Percentiles rank a stretch among this genome's conserved stretches.
These are phyloP conservation scores for Mactromeris polynyma DNA, from an alignment of 2,888 invertebrate genomes.

Conservation along the genomic window DNA sequence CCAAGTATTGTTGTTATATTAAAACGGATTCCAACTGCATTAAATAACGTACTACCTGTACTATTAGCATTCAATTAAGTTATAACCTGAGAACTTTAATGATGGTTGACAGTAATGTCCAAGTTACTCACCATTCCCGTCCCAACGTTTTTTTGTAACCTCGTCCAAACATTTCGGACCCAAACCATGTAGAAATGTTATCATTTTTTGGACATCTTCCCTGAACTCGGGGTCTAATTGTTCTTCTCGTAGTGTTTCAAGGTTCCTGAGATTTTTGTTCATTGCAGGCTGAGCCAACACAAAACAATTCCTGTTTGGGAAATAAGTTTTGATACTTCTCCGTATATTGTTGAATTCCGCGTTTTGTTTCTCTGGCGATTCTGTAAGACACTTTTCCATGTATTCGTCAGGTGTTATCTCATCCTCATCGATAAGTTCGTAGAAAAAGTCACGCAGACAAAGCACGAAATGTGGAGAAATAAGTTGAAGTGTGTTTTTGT, in stretches of 20 bases:
- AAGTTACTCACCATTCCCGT: not conserved
- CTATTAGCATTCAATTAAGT: no score
- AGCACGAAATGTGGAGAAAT: constrained; percentile 13
- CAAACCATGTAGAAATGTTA: not conserved
- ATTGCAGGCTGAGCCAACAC: not conserved
- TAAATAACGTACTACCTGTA: no score
- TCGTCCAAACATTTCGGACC: constrained; percentile 4
- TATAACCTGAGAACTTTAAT: no score
- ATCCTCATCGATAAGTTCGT: not conserved
- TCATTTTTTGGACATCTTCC: not conserved
- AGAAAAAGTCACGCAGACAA: not conserved
- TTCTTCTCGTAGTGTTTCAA: not conserved
- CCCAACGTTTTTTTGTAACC: not conserved
- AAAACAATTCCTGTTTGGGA: constrained; percentile 23
- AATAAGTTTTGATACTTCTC: not conserved
- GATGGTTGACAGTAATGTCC: no score
- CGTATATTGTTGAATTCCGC: not conserved
- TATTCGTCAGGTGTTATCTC: not conserved
- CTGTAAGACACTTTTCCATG: not conserved
- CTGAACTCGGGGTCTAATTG: constrained; percentile 3
- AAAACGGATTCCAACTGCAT: no score
- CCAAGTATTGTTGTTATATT: no score
- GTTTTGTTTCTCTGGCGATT: not conserved
- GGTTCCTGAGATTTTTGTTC: not conserved
- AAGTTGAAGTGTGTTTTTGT: not conserved